Evolutionary conservation across 2,888 invertebrate species (phyloP).

Genomic region (Melanchra persicariae): DNA sequence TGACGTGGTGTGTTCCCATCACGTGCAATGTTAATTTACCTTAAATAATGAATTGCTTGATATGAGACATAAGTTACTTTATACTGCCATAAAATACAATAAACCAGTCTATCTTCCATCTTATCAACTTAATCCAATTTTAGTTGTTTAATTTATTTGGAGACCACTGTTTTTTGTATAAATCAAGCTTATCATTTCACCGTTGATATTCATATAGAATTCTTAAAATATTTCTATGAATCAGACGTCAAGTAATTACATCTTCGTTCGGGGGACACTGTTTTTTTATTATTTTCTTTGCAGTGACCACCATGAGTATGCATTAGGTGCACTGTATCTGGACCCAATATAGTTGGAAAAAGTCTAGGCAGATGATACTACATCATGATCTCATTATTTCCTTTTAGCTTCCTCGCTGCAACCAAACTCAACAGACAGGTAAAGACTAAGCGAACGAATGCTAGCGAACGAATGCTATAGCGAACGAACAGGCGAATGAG

Average conservation of each 20-base stretch:
- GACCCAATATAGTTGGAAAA: no score
- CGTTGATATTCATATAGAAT: not conserved
- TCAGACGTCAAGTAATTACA: no score
- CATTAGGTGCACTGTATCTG: not conserved
- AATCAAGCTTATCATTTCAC: constrained; percentile 15
- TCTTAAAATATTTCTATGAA: no score
- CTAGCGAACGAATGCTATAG: not conserved
- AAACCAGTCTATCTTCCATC: constrained; percentile 32
- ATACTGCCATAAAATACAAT: constrained; percentile 33
- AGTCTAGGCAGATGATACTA: no score
- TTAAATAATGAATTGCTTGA: constrained; percentile 11
- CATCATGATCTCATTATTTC: not conserved
- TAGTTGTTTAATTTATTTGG: constrained; percentile 37
- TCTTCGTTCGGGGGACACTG: no score
- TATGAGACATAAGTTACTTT: constrained; percentile 7
- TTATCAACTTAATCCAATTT: constrained; percentile 36
- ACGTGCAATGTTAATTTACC: constrained; percentile 26
- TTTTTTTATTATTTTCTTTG: no score
- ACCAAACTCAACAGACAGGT: not conserved
- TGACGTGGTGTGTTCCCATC: not conserved
- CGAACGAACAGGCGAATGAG: not conserved
- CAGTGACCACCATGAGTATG: no score
- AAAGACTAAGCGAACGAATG: not conserved
- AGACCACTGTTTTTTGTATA: constrained; percentile 11
- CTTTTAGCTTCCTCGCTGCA: not conserved